Base-by-base conservation (phyloP, 2,888 invertebrate genomes). In the Eupithecia subfuscata region DNA sequence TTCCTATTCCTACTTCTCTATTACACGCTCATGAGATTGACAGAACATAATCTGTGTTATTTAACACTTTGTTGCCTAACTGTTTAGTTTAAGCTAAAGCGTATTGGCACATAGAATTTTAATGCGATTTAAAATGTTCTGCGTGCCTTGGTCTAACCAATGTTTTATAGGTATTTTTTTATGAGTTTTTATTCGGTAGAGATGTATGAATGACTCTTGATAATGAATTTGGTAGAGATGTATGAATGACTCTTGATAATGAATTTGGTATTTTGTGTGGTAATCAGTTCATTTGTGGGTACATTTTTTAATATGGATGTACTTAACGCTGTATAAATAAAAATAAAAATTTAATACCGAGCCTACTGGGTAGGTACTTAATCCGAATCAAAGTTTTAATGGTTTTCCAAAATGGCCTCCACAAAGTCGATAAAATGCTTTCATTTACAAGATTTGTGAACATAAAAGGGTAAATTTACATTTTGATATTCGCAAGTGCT, bases 391-490 rank as follows among this genome's bases (percentile, higher is more conserved):
- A 82, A 82, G 80, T 81, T 81, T 79, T 70, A 77, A 73, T 74
- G 77, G 70, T 75, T 73, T 69, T 78, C 79, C 80, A 81, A 84
- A 85, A 82, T 80, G 79, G 73, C 74, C 79, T 84, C 60, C 84
- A 86, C 87, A 89, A 89, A 91, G 93, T 90, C 93, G 91, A 94
- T 94, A 92, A 93, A 93, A 91, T 89, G 91, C 91, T 91, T 92
- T 92, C 92, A 95, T 95, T 95, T 94, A 94, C 93, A 92, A 92
- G 91, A 94, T 94, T 95, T 93, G 91, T 91, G 87, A 92, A 94
- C 94, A 94, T 95, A 94, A 95, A 95, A 95, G 94, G 94, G 94
- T 94, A 88, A 91, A 95, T 95, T 95, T 94, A 93, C 95, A 94
- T 94, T 94, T 94, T 94, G 93, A 95, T 95, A 91, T 92, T 92